These are phyloP conservation scores for Gerris lacustris DNA, from an alignment of 2,888 invertebrate species.

Conservation along the genomic window DNA sequence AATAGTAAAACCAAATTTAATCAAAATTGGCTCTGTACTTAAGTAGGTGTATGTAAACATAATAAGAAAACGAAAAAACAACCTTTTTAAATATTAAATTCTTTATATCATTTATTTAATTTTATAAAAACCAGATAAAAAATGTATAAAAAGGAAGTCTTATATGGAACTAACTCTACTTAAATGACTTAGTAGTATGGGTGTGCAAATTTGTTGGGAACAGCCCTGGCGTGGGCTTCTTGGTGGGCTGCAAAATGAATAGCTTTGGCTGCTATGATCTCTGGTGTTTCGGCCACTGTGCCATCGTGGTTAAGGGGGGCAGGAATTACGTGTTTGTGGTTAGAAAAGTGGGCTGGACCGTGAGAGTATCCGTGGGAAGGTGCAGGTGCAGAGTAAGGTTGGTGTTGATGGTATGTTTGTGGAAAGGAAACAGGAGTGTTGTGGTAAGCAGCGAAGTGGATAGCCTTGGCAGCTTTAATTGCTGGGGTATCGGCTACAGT, in stretches of 20 bases:
- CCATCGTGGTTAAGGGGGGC: slow-evolving; percentile 24
- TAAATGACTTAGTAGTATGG: background rate
- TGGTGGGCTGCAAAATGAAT: slow-evolving; percentile 38
- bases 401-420: background rate
- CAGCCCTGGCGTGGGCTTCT: slow-evolving; percentile 30
- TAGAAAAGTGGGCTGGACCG: background rate
- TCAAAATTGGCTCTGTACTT: too few species aligned
- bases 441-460: slow-evolving; percentile 23
- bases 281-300: slow-evolving; percentile 26
- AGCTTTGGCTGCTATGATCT: slow-evolving; percentile 38
- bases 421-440: slow-evolving; percentile 4
- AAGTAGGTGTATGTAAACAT: too few species aligned
- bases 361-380: background rate
- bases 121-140: too few species aligned
- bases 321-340: slow-evolving; percentile 22
- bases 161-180: background rate
- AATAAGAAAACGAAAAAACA: too few species aligned
- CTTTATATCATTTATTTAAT: too few species aligned
- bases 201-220: background rate
- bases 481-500: slow-evolving; percentile 25
- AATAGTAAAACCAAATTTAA: too few species aligned
- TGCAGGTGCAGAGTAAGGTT: background rate
- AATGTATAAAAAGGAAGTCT: background rate
- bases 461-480: slow-evolving; percentile 21
- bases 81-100: too few species aligned